Evolutionary conservation across 2,113 vertebrate species (phyloP), one percentile per base, ranked within the genome.

Genomic region (Phodopus roborovskii): DNA sequence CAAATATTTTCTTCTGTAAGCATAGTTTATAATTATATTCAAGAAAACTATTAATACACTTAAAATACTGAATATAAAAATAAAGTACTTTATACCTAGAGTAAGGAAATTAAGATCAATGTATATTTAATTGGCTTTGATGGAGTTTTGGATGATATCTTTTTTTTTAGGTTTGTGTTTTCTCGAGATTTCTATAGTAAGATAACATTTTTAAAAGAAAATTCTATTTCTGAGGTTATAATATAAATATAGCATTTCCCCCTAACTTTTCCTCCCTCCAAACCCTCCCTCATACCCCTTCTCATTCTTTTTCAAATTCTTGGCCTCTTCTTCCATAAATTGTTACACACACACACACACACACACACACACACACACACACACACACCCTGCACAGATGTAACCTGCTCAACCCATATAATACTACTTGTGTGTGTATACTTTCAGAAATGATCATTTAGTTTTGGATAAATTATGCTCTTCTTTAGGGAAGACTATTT

Each of bases 21-120:
- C 22, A 62, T 78, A 3, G 84, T 94, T 88, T 85, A 1, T 50
- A 48, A 39, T 75, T 12, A 93, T n/a, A 70, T 75, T 95, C 28
- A 95, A 77, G 16, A 64, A 87, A 87, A 1, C 36, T 75, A 85
- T 81, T 66, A 42, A 75, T 60, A 87, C 50, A 15, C 62, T 82
- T 77, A 70, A 75, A 75, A 50, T 36, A 39, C 58, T 19, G 83
- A 74, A 58, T 89, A 58, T 62, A 82, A 92, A 71, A 90, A 66
- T 17, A 66, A 53, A 74, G 53, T 3, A 73, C 22, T 64, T 26
- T 68, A 53, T 70, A 48, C 4, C 8, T 82, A 33, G 4, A 93
- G 53, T 93, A 60, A 90, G 30, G 33, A 96, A 89, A 62, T 92
- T 68, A 90, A 94, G 94, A 92, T 81, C 28, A 68, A 36, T 56